Percentiles rank a stretch among this genome's conserved stretches.
phyloP scores from a whole-genome alignment of 1,140 invertebrate species.

The Tribolium castaneum region DNA sequence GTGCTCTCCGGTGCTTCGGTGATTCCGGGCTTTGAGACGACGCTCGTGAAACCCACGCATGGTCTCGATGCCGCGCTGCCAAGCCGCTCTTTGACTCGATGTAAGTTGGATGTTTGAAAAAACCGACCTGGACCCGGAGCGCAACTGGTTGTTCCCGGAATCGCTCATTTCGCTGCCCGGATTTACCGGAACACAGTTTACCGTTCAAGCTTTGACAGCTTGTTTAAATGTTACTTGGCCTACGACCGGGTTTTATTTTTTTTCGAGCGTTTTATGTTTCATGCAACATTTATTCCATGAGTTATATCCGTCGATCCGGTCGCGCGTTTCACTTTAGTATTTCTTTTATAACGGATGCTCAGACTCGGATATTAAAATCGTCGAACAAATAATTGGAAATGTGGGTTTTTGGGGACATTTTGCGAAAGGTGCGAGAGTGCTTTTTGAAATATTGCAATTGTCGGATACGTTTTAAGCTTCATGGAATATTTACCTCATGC shows the following conservation, averaged over 20 bases:
- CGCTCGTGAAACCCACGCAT: background rate
- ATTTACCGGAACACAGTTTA: background rate
- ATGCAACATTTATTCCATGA: conserved; percentile 28
- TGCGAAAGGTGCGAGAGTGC: background rate
- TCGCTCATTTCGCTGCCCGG: background rate
- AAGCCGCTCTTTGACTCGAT: background rate
- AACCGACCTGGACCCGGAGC: background rate
- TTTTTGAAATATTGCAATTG: background rate
- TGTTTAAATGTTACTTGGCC: background rate
- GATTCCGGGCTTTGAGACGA: conserved; percentile 22
- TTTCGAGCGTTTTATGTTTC: conserved; percentile 14
- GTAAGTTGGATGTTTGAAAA: background rate
- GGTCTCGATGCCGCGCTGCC: background rate
- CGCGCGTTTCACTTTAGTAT: background rate
- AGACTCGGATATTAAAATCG: background rate
- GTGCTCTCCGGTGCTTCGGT: conserved; percentile 46
- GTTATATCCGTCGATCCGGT: conserved; percentile 15
- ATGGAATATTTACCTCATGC: background rate
- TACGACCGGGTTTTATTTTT: background rate
- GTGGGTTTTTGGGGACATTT: background rate
- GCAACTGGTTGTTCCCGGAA: conserved; percentile 1
- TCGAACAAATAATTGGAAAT: background rate
- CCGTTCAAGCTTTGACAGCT: background rate
- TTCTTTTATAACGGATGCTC: background rate
- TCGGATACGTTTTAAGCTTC: background rate